Evolutionary conservation across 1,140 invertebrate species (phyloP).

Genomic region (Macrobrachium rosenbergii): DNA sequence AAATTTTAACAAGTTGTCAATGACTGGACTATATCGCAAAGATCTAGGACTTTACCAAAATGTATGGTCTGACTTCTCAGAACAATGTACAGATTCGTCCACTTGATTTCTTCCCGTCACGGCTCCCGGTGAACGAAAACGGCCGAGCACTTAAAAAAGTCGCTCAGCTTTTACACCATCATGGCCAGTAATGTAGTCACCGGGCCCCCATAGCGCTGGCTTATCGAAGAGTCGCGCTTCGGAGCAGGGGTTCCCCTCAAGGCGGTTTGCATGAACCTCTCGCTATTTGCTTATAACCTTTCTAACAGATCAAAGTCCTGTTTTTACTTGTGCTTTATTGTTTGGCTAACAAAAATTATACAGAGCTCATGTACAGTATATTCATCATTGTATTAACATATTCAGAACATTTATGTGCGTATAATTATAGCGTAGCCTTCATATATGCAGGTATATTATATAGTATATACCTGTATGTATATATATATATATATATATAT

Average conservation of each 20-base stretch:
- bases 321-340: no score
- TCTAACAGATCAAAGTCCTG: slow-evolving; percentile 4
- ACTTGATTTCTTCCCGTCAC: slow-evolving; percentile 8
- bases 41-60: slow-evolving; percentile 40
- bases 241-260: slow-evolving; percentile 18
- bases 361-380: no score
- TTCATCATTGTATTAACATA: no score
- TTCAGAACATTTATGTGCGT: no score
- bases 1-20: slow-evolving; percentile 65
- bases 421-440: no score
- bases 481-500: no score
- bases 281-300: slow-evolving; percentile 39
- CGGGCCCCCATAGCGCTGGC: slow-evolving; percentile 46
- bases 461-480: no score
- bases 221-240: slow-evolving; percentile 32
- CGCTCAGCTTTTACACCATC: slow-evolving; percentile 58
- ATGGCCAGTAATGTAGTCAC: slow-evolving; percentile 60
- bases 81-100: neutral
- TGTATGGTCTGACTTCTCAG: slow-evolving; percentile 34
- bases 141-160: slow-evolving; percentile 36
- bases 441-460: no score
- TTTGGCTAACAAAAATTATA: no score
- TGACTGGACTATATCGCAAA: slow-evolving; percentile 61
- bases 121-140: slow-evolving; percentile 31
- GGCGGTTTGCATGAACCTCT: slow-evolving; percentile 8